Conservation (phyloP, 2,113 vertebrate species). For the Nothocercus julius region DNA sequence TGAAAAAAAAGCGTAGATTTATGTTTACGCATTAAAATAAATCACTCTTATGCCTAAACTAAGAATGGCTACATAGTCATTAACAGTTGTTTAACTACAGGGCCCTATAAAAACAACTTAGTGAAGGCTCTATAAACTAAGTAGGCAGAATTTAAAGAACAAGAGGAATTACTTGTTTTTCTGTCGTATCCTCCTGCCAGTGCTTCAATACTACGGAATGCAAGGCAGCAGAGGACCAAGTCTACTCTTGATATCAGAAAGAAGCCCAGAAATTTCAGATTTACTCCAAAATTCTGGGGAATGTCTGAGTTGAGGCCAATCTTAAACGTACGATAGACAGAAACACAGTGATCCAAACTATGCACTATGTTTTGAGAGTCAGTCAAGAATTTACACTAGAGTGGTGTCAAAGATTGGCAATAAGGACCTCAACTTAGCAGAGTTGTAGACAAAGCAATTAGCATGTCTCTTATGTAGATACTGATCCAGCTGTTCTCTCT, state of each 20-base stretch:
- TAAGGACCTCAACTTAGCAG: background rate
- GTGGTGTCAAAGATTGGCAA: background rate
- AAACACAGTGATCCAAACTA: background rate
- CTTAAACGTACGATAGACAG: fast-evolving
- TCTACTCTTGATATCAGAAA: background rate
- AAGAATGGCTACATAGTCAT: fast-evolving
- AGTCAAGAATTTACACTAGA: background rate
- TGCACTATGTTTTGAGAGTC: background rate
- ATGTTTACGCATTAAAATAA: background rate
- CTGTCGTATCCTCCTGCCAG: background rate
- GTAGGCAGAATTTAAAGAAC: background rate
- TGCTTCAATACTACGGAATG: fast-evolving
- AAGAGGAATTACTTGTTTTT: background rate
- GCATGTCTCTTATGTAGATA: constrained; percentile 53
- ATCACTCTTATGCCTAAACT: background rate
- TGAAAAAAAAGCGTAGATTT: background rate
- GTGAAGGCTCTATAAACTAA: background rate
- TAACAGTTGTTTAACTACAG: background rate
- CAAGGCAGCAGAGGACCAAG: background rate
- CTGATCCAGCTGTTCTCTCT: constrained; percentile 62
- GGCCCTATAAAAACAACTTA: background rate
- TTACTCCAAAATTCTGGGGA: background rate
- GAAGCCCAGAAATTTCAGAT: background rate
- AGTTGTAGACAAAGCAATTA: constrained; percentile 68
- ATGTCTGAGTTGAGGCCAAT: background rate